Percentiles rank a stretch among this genome's conserved stretches.
Evolutionary conservation across 2,888 invertebrate species (phyloP).

Genomic region (Drosophila subsilvestris): DNA sequence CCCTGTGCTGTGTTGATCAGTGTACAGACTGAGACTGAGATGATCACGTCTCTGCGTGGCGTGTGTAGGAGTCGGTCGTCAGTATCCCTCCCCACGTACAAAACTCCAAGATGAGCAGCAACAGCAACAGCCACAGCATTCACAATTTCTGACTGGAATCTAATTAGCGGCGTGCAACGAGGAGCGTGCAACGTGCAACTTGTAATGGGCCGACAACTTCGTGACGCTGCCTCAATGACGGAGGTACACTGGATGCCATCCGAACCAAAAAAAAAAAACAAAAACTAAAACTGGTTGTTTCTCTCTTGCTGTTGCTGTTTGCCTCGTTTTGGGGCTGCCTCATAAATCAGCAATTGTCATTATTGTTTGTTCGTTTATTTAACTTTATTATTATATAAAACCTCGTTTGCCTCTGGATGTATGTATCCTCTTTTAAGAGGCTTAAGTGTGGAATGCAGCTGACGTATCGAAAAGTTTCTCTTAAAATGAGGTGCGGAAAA

Average conservation of each 20-base stretch:
- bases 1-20: constrained; percentile 17
- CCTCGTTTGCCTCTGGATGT: not conserved
- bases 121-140: constrained; percentile 35
- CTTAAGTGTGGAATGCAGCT: constrained; percentile 41
- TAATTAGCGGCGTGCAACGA: constrained; percentile 64
- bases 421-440: constrained; percentile 13
- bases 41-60: constrained; percentile 37
- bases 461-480: constrained; percentile 24
- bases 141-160: constrained; percentile 59
- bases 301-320: constrained; percentile 16
- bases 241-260: constrained; percentile 25
- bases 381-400: constrained; percentile 59
- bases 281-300: constrained; percentile 34
- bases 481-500: not conserved
- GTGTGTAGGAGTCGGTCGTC: constrained; percentile 63
- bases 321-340: constrained; percentile 30
- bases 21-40: constrained; percentile 18
- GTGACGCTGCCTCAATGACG: constrained; percentile 47
- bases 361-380: constrained; percentile 64
- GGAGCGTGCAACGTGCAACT: constrained; percentile 56
- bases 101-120: constrained; percentile 26
- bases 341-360: constrained; percentile 65
- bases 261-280: too few species aligned
- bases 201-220: constrained; percentile 70
- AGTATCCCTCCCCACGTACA: constrained; percentile 49